Evolutionary conservation across 1,140 invertebrate genomes (phyloP).

Genomic region (Plectus sambesii): DNA sequence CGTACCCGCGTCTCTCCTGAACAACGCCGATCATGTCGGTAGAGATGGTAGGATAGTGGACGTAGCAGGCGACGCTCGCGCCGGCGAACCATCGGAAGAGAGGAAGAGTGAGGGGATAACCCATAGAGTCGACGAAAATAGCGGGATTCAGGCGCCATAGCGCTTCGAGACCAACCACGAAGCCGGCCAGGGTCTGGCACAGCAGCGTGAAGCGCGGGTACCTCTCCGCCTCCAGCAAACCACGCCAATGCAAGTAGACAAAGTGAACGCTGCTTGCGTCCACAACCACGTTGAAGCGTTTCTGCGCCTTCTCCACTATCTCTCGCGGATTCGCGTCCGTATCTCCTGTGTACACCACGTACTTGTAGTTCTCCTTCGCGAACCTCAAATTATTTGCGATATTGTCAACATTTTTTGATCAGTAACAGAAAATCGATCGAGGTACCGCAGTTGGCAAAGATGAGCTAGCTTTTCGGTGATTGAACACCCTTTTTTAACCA

Average conservation of each 20-base stretch:
- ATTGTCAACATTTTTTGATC: no score
- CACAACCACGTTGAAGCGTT: constrained; percentile 49
- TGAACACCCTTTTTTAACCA: no score
- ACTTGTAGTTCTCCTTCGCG: constrained; percentile 38
- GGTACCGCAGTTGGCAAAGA: no score
- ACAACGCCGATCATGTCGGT: constrained; percentile 50
- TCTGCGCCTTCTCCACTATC: constrained; percentile 47
- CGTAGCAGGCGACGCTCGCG: constrained; percentile 68
- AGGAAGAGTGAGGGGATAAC: constrained; percentile 81
- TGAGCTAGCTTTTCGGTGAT: no score
- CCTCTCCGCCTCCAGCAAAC: constrained; percentile 65
- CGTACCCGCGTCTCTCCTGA: constrained; percentile 7
- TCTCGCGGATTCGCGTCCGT: constrained; percentile 44
- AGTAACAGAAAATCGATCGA: no score
- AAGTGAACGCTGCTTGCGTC: constrained; percentile 33
- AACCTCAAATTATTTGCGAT: constrained; percentile 15
- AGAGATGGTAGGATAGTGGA: constrained; percentile 89
- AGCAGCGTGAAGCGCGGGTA: constrained; percentile 87
- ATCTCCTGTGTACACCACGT: constrained; percentile 52
- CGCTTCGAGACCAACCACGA: constrained; percentile 70
- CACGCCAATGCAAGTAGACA: constrained; percentile 47
- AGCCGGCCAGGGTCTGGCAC: constrained; percentile 64
- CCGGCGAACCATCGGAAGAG: constrained; percentile 67
- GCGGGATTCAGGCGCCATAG: constrained; percentile 60
- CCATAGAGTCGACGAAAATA: constrained; percentile 88